These are phyloP conservation scores for Molanna angustata DNA, from an alignment of 2,888 invertebrate species.

Conservation along the genomic window DNA sequence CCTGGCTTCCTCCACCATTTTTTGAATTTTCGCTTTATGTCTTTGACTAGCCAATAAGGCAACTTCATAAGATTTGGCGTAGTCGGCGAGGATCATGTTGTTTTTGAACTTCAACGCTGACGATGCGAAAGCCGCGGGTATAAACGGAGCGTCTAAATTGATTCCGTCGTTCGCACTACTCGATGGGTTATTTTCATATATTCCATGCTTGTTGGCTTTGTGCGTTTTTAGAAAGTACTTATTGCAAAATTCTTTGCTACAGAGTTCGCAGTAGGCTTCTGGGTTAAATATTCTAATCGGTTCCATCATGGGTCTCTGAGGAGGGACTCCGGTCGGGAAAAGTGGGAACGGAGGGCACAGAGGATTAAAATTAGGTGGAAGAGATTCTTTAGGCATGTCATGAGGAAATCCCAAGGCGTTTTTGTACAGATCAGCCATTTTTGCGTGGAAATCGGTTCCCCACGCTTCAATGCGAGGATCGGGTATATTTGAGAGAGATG, in stretches of 20 bases:
- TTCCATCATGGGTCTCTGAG: slow-evolving; percentile 42
- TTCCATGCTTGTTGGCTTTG: slow-evolving; percentile 96
- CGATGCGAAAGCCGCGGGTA: slow-evolving; percentile 36
- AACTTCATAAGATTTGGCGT: slow-evolving; percentile 32
- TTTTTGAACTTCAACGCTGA: slow-evolving; percentile 32
- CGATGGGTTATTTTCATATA: slow-evolving; percentile 62
- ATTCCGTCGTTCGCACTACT: slow-evolving; percentile 36
- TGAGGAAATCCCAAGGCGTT: slow-evolving; percentile 51
- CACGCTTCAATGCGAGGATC: slow-evolving; percentile 32
- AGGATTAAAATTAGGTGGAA: slow-evolving; percentile 50
- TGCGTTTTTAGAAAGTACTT: slow-evolving; percentile 98
- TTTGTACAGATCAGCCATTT: slow-evolving; percentile 55
- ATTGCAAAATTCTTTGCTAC: slow-evolving; percentile 98
- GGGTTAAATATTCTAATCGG: slow-evolving; percentile 89
- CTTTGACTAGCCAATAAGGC: slow-evolving; percentile 31
- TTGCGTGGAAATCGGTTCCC: slow-evolving; percentile 47
- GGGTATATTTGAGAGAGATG: slow-evolving; percentile 13
- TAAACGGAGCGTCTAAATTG: slow-evolving; percentile 44
- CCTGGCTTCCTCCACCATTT: slow-evolving; percentile 32
- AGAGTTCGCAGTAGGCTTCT: slow-evolving; percentile 95
- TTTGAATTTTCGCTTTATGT: slow-evolving; percentile 31
- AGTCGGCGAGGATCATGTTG: slow-evolving; percentile 32
- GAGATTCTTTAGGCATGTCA: slow-evolving; percentile 40
- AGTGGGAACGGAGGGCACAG: slow-evolving; percentile 55
- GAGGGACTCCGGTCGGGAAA: slow-evolving; percentile 39